A percentile compares a stretch with the other conserved stretches of the same genome.
Conservation (phyloP, 2,797 vertebrate species). For the Chromobotia macracanthus region DNA sequence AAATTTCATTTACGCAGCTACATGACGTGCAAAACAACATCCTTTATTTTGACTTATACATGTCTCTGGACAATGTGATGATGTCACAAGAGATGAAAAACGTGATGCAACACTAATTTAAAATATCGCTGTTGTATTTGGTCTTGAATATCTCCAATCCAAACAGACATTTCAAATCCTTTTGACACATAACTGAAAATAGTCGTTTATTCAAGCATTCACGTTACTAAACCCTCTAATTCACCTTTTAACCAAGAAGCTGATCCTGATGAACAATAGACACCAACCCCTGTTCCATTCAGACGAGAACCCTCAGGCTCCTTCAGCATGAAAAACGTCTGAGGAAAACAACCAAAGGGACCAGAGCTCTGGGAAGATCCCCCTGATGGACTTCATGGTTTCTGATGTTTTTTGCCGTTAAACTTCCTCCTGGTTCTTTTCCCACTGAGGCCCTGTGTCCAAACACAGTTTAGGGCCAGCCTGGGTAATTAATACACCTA, state of each 20-base stretch:
- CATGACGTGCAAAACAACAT: background rate
- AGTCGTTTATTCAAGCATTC: constrained; percentile 19
- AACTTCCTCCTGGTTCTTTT: constrained; percentile 70
- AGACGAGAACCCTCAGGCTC: constrained; percentile 72
- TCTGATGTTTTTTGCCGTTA: constrained; percentile 72
- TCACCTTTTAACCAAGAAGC: constrained; percentile 41
- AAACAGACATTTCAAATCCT: constrained; percentile 27
- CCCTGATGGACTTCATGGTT: constrained; percentile 68
- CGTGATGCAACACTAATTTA: constrained; percentile 7
- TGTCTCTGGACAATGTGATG: background rate
- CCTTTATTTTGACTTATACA: background rate
- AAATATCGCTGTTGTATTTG: constrained; percentile 2
- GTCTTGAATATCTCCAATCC: constrained; percentile 9
- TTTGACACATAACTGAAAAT: constrained; percentile 24
- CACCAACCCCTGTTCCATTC: constrained; percentile 63
- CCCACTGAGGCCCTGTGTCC: constrained; percentile 67
- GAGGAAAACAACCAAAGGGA: constrained; percentile 70
- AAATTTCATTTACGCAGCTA: background rate
- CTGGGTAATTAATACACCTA: constrained; percentile 85
- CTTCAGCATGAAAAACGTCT: constrained; percentile 67
- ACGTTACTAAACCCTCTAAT: constrained; percentile 45
- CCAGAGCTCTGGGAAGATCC: constrained; percentile 68
- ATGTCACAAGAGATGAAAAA: background rate
- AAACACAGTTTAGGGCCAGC: constrained; percentile 73
- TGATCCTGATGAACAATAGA: constrained; percentile 45